Evolutionary conservation across 1,140 invertebrate species (phyloP).

Genomic region (Drosophila repletoides): DNA sequence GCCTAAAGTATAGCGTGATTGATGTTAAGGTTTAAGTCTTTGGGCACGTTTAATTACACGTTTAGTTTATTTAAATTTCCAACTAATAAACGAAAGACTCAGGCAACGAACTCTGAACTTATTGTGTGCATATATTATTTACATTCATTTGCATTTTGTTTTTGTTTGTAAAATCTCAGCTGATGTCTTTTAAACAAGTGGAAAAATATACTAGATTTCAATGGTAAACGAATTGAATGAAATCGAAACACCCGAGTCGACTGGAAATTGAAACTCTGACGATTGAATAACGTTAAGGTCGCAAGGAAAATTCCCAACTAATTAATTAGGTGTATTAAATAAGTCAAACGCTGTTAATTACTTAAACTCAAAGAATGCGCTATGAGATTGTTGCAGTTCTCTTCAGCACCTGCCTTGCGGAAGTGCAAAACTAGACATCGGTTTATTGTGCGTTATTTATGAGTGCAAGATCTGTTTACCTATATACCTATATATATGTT

Average conservation of each 20-base stretch:
- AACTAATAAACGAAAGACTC: slow-evolving; percentile 57
- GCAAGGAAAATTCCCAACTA: neutral
- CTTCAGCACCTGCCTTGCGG: slow-evolving; percentile 19
- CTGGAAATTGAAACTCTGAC: neutral
- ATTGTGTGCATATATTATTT: slow-evolving; percentile 15
- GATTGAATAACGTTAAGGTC: no score
- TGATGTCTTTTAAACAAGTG: neutral
- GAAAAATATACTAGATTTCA: neutral
- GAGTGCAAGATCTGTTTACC: slow-evolving; percentile 12
- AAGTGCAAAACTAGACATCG: slow-evolving; percentile 4
- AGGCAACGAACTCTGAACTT: slow-evolving; percentile 58
- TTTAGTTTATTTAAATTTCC: slow-evolving; percentile 34
- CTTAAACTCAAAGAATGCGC: slow-evolving; percentile 8
- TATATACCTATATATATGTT: neutral
- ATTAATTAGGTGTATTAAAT: neutral
- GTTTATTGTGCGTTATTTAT: slow-evolving; percentile 9
- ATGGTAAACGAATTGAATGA: neutral
- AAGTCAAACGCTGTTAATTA: neutral
- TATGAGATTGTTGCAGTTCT: slow-evolving; percentile 12
- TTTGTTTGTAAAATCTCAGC: neutral
- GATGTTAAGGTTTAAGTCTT: no score
- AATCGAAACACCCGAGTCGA: neutral
- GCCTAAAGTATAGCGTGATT: slow-evolving; percentile 7
- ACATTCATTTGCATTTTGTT: slow-evolving; percentile 39
- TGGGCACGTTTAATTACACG: slow-evolving; percentile 33